These are phyloP conservation scores for Sycophila texana DNA, from an alignment of 2,888 invertebrate genomes.

Conservation along the genomic window DNA sequence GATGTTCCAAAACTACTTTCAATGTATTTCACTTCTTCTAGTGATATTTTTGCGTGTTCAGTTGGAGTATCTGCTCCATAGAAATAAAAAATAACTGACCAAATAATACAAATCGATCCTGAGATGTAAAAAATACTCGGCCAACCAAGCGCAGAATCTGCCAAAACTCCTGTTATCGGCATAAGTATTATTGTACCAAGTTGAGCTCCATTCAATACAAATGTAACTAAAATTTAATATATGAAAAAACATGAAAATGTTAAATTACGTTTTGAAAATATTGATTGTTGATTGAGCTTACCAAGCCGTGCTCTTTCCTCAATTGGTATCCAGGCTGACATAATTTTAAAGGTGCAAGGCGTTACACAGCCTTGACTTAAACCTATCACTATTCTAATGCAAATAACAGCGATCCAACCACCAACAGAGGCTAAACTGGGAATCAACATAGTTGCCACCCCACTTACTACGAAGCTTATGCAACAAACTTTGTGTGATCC, in stretches of 20 bases:
- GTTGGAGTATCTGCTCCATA: slow-evolving; percentile 80
- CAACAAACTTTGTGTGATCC: slow-evolving; percentile 78
- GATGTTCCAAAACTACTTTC: slow-evolving; percentile 76
- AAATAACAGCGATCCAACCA: slow-evolving; percentile 81
- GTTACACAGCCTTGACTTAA: slow-evolving; percentile 84
- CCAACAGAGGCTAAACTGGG: slow-evolving; percentile 77
- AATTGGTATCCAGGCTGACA: slow-evolving; percentile 84
- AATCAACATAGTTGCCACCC: slow-evolving; percentile 75
- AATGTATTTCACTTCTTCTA: slow-evolving; percentile 79
- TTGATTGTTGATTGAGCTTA: slow-evolving; percentile 35
- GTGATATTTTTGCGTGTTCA: slow-evolving; percentile 78
- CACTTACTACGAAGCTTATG: slow-evolving; percentile 71
- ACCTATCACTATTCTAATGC: slow-evolving; percentile 84
- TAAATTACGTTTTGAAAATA: no score
- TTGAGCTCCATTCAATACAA: slow-evolving; percentile 79
- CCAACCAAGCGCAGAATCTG: slow-evolving; percentile 80
- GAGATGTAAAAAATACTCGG: slow-evolving; percentile 82
- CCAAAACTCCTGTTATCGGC: slow-evolving; percentile 80
- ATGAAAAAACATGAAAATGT: no score
- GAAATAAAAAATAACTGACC: slow-evolving; percentile 78
- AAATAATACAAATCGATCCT: slow-evolving; percentile 77
- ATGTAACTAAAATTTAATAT: slow-evolving; percentile 62
- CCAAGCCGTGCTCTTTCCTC: slow-evolving; percentile 78
- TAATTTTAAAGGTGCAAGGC: slow-evolving; percentile 83
- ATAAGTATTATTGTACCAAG: slow-evolving; percentile 83